Conservation (phyloP, 1,140 invertebrate species). For the Luehdorfia chinensis region DNA sequence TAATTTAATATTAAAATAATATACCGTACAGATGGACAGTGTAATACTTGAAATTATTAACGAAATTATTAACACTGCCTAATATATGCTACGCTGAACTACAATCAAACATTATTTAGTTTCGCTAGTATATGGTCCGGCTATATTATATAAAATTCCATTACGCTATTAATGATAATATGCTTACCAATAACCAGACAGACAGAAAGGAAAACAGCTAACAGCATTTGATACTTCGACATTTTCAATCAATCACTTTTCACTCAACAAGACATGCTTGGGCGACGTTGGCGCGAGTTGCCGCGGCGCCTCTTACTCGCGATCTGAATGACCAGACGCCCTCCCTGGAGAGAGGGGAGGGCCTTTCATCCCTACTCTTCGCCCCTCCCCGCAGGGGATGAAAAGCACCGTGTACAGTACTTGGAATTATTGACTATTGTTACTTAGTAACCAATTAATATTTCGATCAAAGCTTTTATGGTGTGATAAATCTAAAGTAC, state of each 20-base stretch:
- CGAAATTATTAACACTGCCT: no score
- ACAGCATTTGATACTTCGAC: conserved; percentile 2
- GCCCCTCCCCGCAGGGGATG: neutral
- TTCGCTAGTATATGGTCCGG: no score
- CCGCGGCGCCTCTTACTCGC: conserved; percentile 1
- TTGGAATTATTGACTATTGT: conserved; percentile 9
- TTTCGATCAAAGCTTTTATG: neutral
- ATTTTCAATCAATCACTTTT: conserved; percentile 1
- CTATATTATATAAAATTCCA: no score
- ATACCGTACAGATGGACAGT: no score
- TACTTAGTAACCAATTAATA: neutral
- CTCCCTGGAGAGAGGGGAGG: neutral
- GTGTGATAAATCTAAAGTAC: neutral
- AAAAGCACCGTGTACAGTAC: conserved; percentile 3
- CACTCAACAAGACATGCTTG: neutral
- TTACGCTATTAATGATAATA: no score
- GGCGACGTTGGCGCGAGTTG: neutral
- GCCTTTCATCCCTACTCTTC: neutral
- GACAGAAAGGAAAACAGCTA: neutral
- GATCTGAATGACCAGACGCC: conserved; percentile 7
- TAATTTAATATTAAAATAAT: no score
- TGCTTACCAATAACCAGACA: neutral
- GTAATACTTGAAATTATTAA: no score
- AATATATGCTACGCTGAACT: no score
- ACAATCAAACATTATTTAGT: no score